Percentiles rank a stretch among this genome's conserved stretches.
Evolutionary conservation across 2,888 invertebrate genomes (phyloP).

Genomic region (Pandemis corylana): DNA sequence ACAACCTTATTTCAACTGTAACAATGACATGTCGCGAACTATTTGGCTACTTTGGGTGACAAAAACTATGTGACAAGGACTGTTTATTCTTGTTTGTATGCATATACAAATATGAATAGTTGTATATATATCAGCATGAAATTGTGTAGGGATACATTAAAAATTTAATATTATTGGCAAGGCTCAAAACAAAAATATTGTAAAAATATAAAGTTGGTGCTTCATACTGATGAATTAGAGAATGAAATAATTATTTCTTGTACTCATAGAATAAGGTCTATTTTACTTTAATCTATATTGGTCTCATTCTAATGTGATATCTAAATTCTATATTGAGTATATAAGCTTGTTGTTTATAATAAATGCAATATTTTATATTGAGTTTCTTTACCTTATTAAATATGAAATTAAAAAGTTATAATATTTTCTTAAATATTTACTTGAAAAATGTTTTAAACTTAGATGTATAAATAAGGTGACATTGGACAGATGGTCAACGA

Average conservation of each 20-base stretch:
- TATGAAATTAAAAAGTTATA: slow-evolving; percentile 2
- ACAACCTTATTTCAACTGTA: too few species aligned
- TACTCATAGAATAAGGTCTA: slow-evolving; percentile 27
- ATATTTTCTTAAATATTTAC: slow-evolving; percentile 35
- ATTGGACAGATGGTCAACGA: slow-evolving; percentile 75
- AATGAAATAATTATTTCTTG: slow-evolving; percentile 35
- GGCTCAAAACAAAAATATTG: slow-evolving; percentile 29
- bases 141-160: neutral
- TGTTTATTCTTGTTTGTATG: neutral
- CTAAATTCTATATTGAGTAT: slow-evolving; percentile 44
- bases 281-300: slow-evolving; percentile 56
- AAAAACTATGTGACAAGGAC: too few species aligned
- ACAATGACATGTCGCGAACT: too few species aligned
- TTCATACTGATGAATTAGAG: slow-evolving; percentile 39
- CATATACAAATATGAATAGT: slow-evolving; percentile 1
- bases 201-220: slow-evolving; percentile 27
- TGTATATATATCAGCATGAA: neutral
- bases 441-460: slow-evolving; percentile 37
- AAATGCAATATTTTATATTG: slow-evolving; percentile 29
- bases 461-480: slow-evolving; percentile 47
- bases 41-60: too few species aligned
- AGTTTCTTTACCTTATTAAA: slow-evolving; percentile 7
- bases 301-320: slow-evolving; percentile 76
- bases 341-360: slow-evolving; percentile 24
- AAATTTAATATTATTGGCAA: slow-evolving; percentile 28